Base-by-base conservation (phyloP, 2,888 invertebrate genomes). In the Prosopocoilus inquinatus region DNA sequence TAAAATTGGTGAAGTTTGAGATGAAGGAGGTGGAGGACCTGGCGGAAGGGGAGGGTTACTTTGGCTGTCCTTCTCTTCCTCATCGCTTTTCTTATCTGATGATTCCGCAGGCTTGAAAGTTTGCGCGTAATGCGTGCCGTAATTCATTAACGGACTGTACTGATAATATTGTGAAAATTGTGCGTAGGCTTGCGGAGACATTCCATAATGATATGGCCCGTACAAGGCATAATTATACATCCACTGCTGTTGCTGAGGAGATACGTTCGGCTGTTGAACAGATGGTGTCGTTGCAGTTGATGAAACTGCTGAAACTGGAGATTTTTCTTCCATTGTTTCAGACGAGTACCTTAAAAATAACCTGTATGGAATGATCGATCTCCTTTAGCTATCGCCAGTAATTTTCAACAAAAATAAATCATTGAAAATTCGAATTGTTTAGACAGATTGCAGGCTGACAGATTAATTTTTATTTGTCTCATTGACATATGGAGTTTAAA, bases 31-130 rank as follows among this genome's bases (percentile, higher is more conserved):
- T 53, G 82, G 81, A 47, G 84, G 83, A 49, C 82, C 82, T 34
- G 83, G 79, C 11, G 85, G 85, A 58, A 84, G 73, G 55, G 84
- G 84, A n/a, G 84, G 75, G 65, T 73, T 74, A 49, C 76, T 73
- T 62, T 76, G 75, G 51, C 20, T 4, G 20, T 77, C 57, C 50
- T 68, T 67, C 50, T 64, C 59, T 46, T 55, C 62, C 47, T 63
- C 58, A 12, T 64, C 59, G 34, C 61, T 60, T 35, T 60, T 63
- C 20, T 61, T 60, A 45, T 65, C 69, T 50, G 47, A 15, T 54
- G 68, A 46, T 16, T 67, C 68, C 16, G 73, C 60, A 0, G 75
- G 78, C 64, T 78, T 81, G 53, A 79, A 80, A 36, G 66, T 67
- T 33, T 60, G 58, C 48, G 64, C 60, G 49, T 65, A 64, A 28